Evolutionary conservation across 1,140 invertebrate genomes (phyloP), one percentile per base, ranked within the genome.

Genomic region (Drosophila simulans): DNA sequence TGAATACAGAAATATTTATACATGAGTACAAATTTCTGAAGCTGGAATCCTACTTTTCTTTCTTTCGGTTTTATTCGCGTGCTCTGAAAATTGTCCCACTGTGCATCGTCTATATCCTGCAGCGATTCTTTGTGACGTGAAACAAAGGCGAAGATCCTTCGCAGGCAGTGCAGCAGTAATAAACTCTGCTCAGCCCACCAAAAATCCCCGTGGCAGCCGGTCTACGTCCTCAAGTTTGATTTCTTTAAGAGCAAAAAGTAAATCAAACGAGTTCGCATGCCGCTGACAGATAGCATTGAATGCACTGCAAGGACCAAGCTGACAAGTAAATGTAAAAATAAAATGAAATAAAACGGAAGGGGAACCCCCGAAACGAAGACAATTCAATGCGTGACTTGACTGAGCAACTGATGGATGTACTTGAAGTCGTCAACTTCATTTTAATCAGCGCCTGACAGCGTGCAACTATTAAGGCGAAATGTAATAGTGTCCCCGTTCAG

Each of bases 351-450:
- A 27, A 39, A 22, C 11, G 25, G 62, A 34, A 52, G 13, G 35
- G 62, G 34, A 52, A 11, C 34, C 31, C 31, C 58, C 58, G 51
- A 68, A 69, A 54, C 52, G 77, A 60, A 80, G 76, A 63, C 80
- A 89, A 88, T 84, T 64, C 72, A 63, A 80, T 80, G 79, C 84
- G 84, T 88, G 84, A 88, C 84, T 73, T 80, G 83, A 89, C 76
- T 89, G 35, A 77, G 13, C 80, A 89, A 89, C 64, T 77, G 72
- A 66, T 56, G 70, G 63, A 71, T 77, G 83, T 86, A 86, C 83
- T 88, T 80, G 58, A 80, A 77, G 58, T 69, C 84, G 58, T 69
- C 84, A 68, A 77, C 79, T 86, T 88, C 72, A 73, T 89, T 88
- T 89, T 88, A 88, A 88, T 88, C 84, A 88, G 84, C 72, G 71